These are phyloP conservation scores for Eurosta solidaginis DNA, from an alignment of 1,140 invertebrate genomes.

Conservation along the genomic window DNA sequence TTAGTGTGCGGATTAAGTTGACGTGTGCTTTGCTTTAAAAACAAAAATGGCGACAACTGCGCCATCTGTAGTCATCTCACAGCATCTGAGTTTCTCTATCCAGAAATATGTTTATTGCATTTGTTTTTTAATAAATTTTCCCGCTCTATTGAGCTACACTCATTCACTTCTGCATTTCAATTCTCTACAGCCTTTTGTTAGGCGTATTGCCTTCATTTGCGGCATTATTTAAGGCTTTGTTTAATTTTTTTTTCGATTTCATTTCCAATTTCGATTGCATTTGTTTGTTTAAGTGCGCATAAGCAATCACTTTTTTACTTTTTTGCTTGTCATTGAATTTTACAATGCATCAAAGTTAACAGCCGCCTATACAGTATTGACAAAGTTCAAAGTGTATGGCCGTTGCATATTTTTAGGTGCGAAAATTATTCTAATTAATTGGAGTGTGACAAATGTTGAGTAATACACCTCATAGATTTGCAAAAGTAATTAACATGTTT, in stretches of 20 bases:
- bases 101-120: neutral
- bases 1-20: neutral
- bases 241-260: neutral
- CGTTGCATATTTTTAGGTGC: neutral
- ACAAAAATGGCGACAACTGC: conserved; percentile 2
- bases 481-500: neutral
- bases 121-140: neutral
- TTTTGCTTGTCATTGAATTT: no score
- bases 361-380: neutral
- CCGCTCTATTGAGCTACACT: neutral
- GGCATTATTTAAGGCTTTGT: neutral
- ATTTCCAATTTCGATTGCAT: conserved; percentile 24
- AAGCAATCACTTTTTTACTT: neutral
- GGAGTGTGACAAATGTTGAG: neutral
- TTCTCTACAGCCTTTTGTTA: neutral
- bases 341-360: conserved; percentile 10
- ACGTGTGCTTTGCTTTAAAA: conserved; percentile 4
- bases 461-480: neutral
- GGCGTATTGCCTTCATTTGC: neutral
- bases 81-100: neutral
- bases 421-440: conserved; percentile 5
- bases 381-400: neutral
- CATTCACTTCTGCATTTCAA: neutral
- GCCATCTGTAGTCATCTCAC: neutral
- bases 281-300: conserved; percentile 1